Evolutionary conservation across 2,888 invertebrate genomes (phyloP), one percentile per base, ranked within the genome.

Genomic region (Petrolisthes cinctipes): DNA sequence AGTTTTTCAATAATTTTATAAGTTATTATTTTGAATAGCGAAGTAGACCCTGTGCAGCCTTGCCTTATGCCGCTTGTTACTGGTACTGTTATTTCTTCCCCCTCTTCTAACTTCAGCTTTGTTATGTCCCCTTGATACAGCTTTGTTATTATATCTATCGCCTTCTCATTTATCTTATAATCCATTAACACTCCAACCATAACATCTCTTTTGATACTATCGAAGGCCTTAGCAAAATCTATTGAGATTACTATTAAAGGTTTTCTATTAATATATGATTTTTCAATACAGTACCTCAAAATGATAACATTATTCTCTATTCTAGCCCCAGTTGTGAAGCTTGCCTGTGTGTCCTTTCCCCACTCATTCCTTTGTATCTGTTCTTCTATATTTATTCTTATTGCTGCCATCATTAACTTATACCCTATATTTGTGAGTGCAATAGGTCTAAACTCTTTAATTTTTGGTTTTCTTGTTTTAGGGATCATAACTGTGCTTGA

Each of bases 41-140:
- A 66, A 14, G 83, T 83, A 4, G 76, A 75, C 14, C 56, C 75
- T 53, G 83, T 76, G 23, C 73, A 83, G 37, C 76, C 61, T 66
- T 78, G 79, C 17, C 79, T 71, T 51, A 71, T 73, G 37, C 76
- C 51, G 17, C 76, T 76, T 17, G 76, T 76, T 37, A 76, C 76
- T 76, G 76, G 76, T 76, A 76, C 37, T 76, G 7, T 7, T 76
- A 76, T 11, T 0, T 76, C 53, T 37, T 76, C 53, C 37, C 37
- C 76, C 17, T 76, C 76, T 11, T n/a, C 76, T 7, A 37, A n/a
- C 51, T 51, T 76, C 11, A 76, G 14, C 4, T 9, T 76, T 7
- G 76, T 76, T 23, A 14, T 76, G 20, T 76, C 76, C n/a, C 76
- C 76, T 11, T 51, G 14, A n/a, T 76, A 76, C 37, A 76, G 5